These are phyloP conservation scores for Cyphomyrmex costatus DNA, from an alignment of 1,140 invertebrate genomes.

Conservation along the genomic window DNA sequence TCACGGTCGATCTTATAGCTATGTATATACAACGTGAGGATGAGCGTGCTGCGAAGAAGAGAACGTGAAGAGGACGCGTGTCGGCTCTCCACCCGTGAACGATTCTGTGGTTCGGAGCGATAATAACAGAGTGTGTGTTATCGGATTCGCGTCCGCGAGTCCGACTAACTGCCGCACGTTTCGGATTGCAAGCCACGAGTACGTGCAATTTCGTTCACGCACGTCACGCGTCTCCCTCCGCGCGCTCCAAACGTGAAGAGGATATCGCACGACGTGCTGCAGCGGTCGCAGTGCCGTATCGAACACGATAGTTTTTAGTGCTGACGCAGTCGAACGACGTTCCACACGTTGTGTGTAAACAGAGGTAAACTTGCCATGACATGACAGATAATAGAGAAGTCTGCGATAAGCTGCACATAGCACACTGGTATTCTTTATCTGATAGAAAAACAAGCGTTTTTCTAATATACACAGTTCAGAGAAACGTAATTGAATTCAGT, in stretches of 20 bases:
- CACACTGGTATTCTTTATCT: neutral
- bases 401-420: neutral
- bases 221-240: neutral
- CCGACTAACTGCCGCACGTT: neutral
- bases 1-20: neutral
- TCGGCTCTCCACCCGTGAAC: neutral
- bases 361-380: neutral
- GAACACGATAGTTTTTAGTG: neutral
- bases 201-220: neutral
- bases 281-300: slow-evolving; percentile 28
- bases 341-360: neutral
- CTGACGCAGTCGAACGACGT: neutral
- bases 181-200: neutral
- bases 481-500: neutral
- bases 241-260: neutral
- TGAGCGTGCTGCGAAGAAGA: neutral
- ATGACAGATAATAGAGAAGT: neutral
- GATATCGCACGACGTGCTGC: slow-evolving; percentile 4
- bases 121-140: neutral
- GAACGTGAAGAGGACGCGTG: neutral
- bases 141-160: neutral
- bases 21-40: neutral
- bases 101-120: neutral
- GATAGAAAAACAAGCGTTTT: neutral
- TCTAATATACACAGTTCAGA: neutral